phyloP scores from a whole-genome alignment of 2,888 invertebrate species.

The Drosophila paranaensis region DNA sequence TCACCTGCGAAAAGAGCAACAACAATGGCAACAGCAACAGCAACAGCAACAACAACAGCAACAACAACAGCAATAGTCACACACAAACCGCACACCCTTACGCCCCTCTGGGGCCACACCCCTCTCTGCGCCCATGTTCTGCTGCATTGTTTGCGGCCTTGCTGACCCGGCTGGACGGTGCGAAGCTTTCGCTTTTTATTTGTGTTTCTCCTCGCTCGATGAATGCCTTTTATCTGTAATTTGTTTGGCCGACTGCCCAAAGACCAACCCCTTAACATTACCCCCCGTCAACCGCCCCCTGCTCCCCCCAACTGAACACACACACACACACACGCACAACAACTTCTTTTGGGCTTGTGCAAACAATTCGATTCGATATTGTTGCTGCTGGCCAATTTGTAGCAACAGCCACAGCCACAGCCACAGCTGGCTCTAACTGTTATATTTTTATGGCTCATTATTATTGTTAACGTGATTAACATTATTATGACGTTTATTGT shows the following conservation, averaged over 20 bases:
- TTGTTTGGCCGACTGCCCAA: background rate
- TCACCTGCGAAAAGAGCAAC: conserved; percentile 40
- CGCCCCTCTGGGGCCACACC: background rate
- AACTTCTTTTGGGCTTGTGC: conserved; percentile 5
- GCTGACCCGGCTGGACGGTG: conserved; percentile 40
- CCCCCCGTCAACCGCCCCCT: background rate
- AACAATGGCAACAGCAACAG: background rate
- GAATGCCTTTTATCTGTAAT: conserved; percentile 22
- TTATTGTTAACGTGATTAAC: conserved; percentile 63
- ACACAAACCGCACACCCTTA: background rate
- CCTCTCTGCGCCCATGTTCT: background rate
- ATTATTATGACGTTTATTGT: conserved; percentile 58
- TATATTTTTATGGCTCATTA: conserved; percentile 59
- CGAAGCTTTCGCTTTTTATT: conserved; percentile 55
- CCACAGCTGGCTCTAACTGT: conserved; percentile 39
- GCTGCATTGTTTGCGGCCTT: conserved; percentile 42
- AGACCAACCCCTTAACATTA: background rate
- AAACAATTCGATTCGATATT: conserved; percentile 41
- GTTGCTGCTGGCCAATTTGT: conserved; percentile 74
- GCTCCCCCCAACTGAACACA: background rate
- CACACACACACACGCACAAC: background rate
- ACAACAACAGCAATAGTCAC: background rate
- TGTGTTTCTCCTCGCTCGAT: conserved; percentile 10
- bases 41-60: background rate
- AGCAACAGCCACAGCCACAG: conserved; percentile 29